These are phyloP conservation scores for Iselma pallidipennis DNA, from an alignment of 2,888 invertebrate species.

Conservation along the genomic window DNA sequence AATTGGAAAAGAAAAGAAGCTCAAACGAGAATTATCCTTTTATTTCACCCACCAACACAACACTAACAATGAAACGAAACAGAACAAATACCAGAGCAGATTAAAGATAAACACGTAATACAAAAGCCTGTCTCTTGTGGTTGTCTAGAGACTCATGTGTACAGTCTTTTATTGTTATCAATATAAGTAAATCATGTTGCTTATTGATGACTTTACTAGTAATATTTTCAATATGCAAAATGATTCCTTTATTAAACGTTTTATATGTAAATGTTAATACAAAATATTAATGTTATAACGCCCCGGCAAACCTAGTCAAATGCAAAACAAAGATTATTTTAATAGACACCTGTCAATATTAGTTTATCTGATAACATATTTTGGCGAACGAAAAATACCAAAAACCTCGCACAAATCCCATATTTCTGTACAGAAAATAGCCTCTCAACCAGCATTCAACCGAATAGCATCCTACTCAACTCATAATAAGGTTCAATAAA, in stretches of 20 bases:
- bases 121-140: not conserved
- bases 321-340: not conserved
- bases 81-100: slow-evolving; percentile 7
- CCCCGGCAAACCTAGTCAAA: not conserved
- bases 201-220: too few species aligned
- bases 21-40: not conserved
- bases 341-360: too few species aligned
- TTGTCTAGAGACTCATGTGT: not conserved
- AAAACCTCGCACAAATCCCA: not conserved
- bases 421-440: not conserved
- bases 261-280: too few species aligned
- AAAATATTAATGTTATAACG: too few species aligned
- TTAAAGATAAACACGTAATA: slow-evolving; percentile 7
- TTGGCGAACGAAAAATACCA: not conserved
- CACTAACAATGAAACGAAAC: not conserved
- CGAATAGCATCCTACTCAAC: not conserved
- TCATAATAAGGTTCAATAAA: not conserved
- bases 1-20: not conserved
- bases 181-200: not conserved
- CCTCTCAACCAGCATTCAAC: too few species aligned
- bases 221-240: too few species aligned
- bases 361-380: not conserved
- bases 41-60: not conserved
- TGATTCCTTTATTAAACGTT: too few species aligned
- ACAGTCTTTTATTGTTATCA: not conserved